phyloP scores from a whole-genome alignment of 2,797 vertebrate species.

The Podarcis siculus region DNA sequence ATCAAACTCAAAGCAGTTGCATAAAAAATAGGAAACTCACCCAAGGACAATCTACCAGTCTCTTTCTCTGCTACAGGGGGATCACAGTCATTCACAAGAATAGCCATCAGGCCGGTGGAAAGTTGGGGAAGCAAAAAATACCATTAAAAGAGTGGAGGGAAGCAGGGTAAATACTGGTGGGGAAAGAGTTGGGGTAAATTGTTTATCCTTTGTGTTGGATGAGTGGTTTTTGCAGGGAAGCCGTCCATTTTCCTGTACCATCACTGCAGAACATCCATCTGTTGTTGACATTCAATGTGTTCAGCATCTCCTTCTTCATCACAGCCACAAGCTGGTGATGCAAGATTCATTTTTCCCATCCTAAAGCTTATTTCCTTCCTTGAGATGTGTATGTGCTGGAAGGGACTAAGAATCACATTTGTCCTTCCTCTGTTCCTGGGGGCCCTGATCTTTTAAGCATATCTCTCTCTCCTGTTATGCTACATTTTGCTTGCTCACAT shows the following conservation, averaged over 20 bases:
- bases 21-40: not conserved
- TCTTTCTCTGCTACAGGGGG: conserved; percentile 11
- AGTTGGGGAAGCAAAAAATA: not conserved
- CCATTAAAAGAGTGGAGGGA: not conserved
- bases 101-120: not conserved
- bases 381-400: conserved; percentile 50
- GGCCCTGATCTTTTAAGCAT: conserved; percentile 47
- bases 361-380: conserved; percentile 62
- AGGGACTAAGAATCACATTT: conserved; percentile 48
- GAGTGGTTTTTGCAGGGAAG: conserved; percentile 44
- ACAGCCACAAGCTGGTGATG: conserved; percentile 69
- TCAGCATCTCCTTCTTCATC: conserved; percentile 62
- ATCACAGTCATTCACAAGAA: conserved; percentile 14
- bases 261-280: conserved; percentile 71
- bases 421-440: conserved; percentile 48
- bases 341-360: conserved; percentile 60
- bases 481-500: not conserved
- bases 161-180: conserved; percentile 26
- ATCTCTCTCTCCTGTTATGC: conserved; percentile 19
- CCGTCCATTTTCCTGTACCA: conserved; percentile 53
- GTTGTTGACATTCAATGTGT: conserved; percentile 69
- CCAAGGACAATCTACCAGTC: conserved; percentile 27
- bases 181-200: conserved; percentile 1
- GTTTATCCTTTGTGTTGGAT: conserved; percentile 16
- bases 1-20: conserved; percentile 32